A percentile compares a stretch with the other conserved stretches of the same genome.
Conservation (phyloP, 2,113 vertebrate genomes). For the Scolopax mira region DNA sequence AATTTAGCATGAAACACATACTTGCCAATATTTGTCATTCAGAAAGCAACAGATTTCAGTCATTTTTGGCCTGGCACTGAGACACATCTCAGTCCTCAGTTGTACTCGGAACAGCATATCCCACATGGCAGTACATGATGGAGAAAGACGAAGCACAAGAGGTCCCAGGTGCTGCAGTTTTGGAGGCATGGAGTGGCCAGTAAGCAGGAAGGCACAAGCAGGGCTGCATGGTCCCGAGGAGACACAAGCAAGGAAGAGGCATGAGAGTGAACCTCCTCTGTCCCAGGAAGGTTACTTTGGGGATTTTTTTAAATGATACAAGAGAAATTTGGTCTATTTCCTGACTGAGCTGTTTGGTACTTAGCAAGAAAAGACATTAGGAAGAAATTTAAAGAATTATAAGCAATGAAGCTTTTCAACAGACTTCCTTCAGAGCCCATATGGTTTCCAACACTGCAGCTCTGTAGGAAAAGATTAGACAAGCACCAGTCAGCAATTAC, state of each 20-base stretch:
- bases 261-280: background rate
- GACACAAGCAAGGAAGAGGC: background rate
- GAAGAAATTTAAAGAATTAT: background rate
- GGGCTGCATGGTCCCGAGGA: background rate
- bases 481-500: background rate
- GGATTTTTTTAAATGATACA: background rate
- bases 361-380: background rate
- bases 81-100: background rate
- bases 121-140: fast-evolving
- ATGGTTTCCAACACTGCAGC: background rate
- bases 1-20: background rate
- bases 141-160: background rate
- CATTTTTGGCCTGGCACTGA: background rate
- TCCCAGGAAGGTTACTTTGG: background rate
- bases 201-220: fast-evolving
- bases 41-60: background rate
- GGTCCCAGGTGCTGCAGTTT: background rate
- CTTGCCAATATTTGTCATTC: background rate
- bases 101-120: background rate
- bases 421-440: background rate
- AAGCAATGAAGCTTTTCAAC: background rate
- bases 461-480: background rate
- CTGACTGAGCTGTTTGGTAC: background rate
- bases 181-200: background rate
- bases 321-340: background rate